Percentiles rank a stretch among this genome's conserved stretches.
phyloP scores from a whole-genome alignment of 2,888 invertebrate genomes.

The Mesochorus sp. region DNA sequence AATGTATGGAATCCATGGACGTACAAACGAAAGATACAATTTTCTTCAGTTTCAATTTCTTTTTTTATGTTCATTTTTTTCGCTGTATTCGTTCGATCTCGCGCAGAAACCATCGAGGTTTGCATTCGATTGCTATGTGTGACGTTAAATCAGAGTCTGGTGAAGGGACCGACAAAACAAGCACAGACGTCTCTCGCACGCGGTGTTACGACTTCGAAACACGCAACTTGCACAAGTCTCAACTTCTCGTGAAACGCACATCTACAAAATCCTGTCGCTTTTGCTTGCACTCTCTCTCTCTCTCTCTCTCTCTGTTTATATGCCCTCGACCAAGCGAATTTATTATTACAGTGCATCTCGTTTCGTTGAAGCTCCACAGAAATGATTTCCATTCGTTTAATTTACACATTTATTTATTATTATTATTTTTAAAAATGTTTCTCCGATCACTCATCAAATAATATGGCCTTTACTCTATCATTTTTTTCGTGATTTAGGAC shows the following conservation, averaged over 20 bases:
- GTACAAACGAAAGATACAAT: background rate
- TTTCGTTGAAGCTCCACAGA: constrained; percentile 8
- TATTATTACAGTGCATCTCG: constrained; percentile 38
- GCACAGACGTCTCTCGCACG: constrained; percentile 75
- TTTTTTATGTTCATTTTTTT: constrained; percentile 22
- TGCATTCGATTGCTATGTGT: constrained; percentile 77
- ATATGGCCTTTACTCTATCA: background rate
- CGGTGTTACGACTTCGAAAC: constrained; percentile 79
- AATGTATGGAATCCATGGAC: background rate
- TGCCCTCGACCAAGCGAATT: constrained; percentile 35
- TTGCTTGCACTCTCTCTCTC: constrained; percentile 36
- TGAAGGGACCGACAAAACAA: constrained; percentile 78
- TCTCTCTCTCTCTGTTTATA: constrained; percentile 44
- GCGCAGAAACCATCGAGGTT: constrained; percentile 61
- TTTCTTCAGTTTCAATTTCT: background rate
- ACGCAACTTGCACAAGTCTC: constrained; percentile 79
- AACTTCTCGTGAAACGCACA: constrained; percentile 64
- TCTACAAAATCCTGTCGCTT: constrained; percentile 50
- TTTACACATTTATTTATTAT: background rate
- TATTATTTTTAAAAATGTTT: background rate
- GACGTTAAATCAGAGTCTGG: constrained; percentile 79
- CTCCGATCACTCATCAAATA: background rate
- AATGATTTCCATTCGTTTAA: constrained; percentile 6
- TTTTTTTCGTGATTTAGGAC: background rate
- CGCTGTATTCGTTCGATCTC: background rate